Percentiles rank a stretch among this genome's conserved stretches.
Conservation (phyloP, 2,113 vertebrate species). For the Thamnophis sirtalis region DNA sequence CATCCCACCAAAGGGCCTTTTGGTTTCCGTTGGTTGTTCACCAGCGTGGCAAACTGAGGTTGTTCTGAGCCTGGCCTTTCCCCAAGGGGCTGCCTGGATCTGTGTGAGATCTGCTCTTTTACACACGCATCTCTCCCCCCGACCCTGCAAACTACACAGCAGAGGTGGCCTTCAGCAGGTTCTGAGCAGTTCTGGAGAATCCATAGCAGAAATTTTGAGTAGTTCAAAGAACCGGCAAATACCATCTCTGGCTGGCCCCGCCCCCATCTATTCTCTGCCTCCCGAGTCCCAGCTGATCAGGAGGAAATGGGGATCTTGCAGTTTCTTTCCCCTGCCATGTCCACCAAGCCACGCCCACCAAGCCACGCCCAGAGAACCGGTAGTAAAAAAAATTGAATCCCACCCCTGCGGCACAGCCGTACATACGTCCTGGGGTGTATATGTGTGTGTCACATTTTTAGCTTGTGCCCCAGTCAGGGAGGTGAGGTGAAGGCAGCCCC, state of each 20-base stretch:
- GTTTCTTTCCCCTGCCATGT: too few relatives aligned
- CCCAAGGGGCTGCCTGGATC: not conserved
- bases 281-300: too few relatives aligned
- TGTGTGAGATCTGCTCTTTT: not conserved
- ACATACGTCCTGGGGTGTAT: not conserved
- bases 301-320: too few relatives aligned
- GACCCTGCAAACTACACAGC: not conserved
- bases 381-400: too few relatives aligned
- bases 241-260: too few relatives aligned
- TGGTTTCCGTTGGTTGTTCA: not conserved
- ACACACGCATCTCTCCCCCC: not conserved
- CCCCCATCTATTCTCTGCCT: too few relatives aligned
- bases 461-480: not conserved
- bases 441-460: not conserved
- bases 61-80: not conserved
- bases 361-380: too few relatives aligned
- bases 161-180: too few relatives aligned
- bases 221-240: too few relatives aligned
- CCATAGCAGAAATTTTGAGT: too few relatives aligned
- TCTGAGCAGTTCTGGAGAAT: too few relatives aligned
- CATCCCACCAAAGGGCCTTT: not conserved
- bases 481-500: conserved; percentile 28
- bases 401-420: not conserved
- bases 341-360: too few relatives aligned
- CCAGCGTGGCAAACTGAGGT: not conserved